A percentile compares a stretch with the other conserved stretches of the same genome.
These are phyloP conservation scores for Luperina nickerlii DNA, from an alignment of 2,888 invertebrate species.

Conservation along the genomic window DNA sequence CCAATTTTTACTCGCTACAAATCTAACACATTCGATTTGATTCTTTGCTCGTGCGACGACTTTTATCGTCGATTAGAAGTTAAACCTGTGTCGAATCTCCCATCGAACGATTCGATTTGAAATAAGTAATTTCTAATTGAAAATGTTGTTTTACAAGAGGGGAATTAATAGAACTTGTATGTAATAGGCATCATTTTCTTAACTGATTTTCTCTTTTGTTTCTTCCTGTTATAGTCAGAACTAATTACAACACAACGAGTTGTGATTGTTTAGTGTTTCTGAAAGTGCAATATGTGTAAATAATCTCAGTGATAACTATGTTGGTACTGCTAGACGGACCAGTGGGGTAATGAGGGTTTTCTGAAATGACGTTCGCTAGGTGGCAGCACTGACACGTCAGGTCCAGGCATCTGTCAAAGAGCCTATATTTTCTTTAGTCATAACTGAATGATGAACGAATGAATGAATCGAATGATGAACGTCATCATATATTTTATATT, in stretches of 20 bases:
- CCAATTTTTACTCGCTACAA: slow-evolving; percentile 23
- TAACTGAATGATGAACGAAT: too few species aligned
- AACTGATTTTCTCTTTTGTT: neutral
- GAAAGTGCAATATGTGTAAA: neutral
- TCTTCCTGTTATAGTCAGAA: neutral
- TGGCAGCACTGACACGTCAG: too few species aligned
- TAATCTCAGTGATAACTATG: too few species aligned
- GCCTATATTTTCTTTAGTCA: too few species aligned
- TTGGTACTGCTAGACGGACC: neutral
- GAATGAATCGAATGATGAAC: too few species aligned
- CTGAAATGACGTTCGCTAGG: too few species aligned
- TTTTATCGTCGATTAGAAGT: slow-evolving; percentile 38
- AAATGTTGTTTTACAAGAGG: slow-evolving; percentile 15
- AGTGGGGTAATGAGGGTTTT: neutral
- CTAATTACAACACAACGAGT: neutral
- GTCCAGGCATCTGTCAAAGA: too few species aligned
- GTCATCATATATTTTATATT: too few species aligned
- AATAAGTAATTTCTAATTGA: slow-evolving; percentile 40
- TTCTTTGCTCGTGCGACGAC: slow-evolving; percentile 7
- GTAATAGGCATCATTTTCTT: neutral
- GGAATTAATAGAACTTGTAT: slow-evolving; percentile 5
- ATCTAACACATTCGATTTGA: slow-evolving; percentile 34
- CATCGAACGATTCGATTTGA: slow-evolving; percentile 39
- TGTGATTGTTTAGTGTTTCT: neutral
- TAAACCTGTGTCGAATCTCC: slow-evolving; percentile 29